phyloP scores from a whole-genome alignment of 2,888 invertebrate genomes.

The Chironomus tentans region DNA sequence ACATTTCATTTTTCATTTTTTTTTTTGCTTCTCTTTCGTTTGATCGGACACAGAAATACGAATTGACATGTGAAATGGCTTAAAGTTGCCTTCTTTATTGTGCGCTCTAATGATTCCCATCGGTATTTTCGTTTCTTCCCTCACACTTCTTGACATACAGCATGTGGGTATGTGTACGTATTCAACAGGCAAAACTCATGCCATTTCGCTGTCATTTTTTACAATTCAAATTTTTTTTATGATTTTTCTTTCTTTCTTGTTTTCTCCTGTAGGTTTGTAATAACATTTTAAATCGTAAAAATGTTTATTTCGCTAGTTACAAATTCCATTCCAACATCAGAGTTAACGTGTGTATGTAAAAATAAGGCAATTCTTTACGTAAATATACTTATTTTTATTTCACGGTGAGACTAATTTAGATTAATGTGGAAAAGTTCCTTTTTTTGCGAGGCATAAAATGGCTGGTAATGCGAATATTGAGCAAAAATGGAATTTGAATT shows the following conservation, averaged over 20 bases:
- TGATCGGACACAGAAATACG: slow-evolving; percentile 2
- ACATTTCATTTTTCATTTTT: not conserved
- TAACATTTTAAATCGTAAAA: not conserved
- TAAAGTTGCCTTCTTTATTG: not conserved
- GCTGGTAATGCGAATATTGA: not conserved
- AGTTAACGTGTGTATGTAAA: too few relatives aligned
- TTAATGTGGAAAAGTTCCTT: not conserved
- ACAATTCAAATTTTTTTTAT: not conserved
- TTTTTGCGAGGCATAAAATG: too few relatives aligned
- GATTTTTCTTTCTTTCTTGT: not conserved
- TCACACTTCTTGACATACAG: not conserved
- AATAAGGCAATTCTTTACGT: not conserved
- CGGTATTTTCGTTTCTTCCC: too few relatives aligned
- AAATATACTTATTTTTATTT: not conserved
- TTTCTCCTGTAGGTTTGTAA: not conserved
- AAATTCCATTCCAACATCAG: not conserved
- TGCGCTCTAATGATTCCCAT: not conserved
- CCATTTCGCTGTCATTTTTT: not conserved
- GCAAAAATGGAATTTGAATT: not conserved
- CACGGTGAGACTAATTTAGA: not conserved
- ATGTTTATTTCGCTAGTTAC: not conserved
- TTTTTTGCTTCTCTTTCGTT: not conserved
- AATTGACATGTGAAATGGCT: slow-evolving; percentile 11
- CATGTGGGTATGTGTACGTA: not conserved
- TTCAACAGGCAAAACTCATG: not conserved